Evolutionary conservation across 2,113 vertebrate genomes (phyloP).

Genomic region (Podarcis raffonei): DNA sequence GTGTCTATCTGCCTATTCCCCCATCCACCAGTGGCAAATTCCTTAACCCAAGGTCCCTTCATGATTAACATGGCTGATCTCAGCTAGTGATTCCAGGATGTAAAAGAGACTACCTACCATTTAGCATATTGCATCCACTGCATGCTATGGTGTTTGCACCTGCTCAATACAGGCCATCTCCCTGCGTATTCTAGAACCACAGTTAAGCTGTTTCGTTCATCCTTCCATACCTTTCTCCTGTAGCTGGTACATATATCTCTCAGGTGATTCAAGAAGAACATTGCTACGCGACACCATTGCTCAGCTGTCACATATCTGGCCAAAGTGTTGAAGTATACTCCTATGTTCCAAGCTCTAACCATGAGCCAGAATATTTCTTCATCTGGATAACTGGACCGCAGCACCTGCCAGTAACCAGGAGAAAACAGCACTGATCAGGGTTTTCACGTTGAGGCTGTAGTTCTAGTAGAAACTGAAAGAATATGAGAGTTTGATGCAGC

Average conservation of each 20-base stretch:
- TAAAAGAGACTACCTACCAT: background rate
- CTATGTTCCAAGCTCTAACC: slow-evolving; percentile 91
- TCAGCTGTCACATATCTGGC: slow-evolving; percentile 82
- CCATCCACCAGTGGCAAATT: background rate
- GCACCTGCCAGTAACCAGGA: slow-evolving; percentile 26
- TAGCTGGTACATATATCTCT: slow-evolving; percentile 86
- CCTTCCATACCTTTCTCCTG: slow-evolving; percentile 79
- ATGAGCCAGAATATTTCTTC: slow-evolving; percentile 89
- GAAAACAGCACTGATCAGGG: slow-evolving; percentile 11
- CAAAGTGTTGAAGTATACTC: slow-evolving; percentile 82
- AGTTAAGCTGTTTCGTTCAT: background rate
- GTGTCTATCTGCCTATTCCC: background rate
- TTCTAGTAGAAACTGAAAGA: background rate
- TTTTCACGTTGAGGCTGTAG: slow-evolving; percentile 7
- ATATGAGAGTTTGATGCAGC: background rate
- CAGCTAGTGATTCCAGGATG: background rate
- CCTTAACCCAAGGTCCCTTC: background rate
- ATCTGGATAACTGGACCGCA: slow-evolving; percentile 83
- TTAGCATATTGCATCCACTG: background rate
- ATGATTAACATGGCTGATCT: background rate
- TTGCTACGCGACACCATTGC: slow-evolving; percentile 87
- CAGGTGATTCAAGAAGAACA: slow-evolving; percentile 85
- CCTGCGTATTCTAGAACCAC: background rate
- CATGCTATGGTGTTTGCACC: too few relatives aligned
- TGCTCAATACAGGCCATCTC: background rate